Percentiles rank a stretch among this genome's conserved stretches.
phyloP scores from a whole-genome alignment of 2,888 invertebrate species.

The Drosophila conformis region DNA sequence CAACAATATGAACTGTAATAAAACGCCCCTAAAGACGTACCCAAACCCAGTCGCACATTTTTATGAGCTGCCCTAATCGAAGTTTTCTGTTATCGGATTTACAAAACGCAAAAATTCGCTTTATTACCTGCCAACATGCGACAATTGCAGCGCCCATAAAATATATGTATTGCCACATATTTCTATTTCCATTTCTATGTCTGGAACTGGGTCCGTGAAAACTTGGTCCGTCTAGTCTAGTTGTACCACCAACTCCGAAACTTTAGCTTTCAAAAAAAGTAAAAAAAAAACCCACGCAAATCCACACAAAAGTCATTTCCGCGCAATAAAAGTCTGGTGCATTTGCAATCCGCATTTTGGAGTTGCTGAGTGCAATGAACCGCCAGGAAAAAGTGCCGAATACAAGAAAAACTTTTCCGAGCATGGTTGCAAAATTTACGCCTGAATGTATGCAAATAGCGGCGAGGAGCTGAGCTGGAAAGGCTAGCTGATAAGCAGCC shows the following conservation, averaged over 20 bases:
- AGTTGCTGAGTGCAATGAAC: conserved; percentile 67
- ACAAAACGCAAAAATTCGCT: conserved; percentile 21
- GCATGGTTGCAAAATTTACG: conserved; percentile 44
- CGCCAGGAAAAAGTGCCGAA: conserved; percentile 18
- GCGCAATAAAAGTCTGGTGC: conserved; percentile 69
- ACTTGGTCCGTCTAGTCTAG: conserved; percentile 41
- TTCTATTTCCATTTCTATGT: conserved; percentile 32
- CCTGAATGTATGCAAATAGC: conserved; percentile 61
- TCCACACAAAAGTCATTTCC: conserved; percentile 62
- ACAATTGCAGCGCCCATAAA: conserved; percentile 50
- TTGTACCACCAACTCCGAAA: neutral
- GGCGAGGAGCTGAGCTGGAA: conserved; percentile 10
- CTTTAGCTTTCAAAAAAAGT: neutral
- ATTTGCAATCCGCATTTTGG: conserved; percentile 55
- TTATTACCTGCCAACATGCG: conserved; percentile 69
- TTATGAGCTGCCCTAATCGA: conserved; percentile 73
- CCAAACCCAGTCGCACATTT: conserved; percentile 45
- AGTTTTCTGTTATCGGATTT: conserved; percentile 54
- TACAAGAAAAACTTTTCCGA: conserved; percentile 51
- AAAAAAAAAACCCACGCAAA: conserved; percentile 32
- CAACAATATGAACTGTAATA: conserved; percentile 47
- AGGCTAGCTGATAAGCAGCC: conserved; percentile 52
- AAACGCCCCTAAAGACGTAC: conserved; percentile 47
- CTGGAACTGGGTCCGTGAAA: conserved; percentile 11
- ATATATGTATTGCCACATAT: conserved; percentile 10